Base-by-base conservation (phyloP, 2,888 invertebrate genomes). In the Drepanosiphum platanoidis region DNA sequence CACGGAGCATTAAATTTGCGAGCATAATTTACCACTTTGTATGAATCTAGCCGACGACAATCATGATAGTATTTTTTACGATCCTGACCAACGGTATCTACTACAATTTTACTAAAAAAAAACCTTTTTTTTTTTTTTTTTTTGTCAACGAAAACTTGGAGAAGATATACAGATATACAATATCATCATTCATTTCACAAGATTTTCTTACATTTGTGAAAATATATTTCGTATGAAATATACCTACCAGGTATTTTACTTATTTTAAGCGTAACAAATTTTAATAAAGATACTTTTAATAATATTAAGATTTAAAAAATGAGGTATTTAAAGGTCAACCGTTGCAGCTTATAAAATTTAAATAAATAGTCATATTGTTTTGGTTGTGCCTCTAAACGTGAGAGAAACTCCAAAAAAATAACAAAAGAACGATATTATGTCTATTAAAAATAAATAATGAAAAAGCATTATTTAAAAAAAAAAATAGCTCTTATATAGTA, bases 21-120 rank as follows among this genome's bases (percentile, higher is more conserved):
- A 77, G 34, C 39, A 84, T 84, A 84, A 84, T 84, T 84, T 84
- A 52, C 75, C 84, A 84, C 84, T 77, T 84, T 84, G 75, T 75
- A 84, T 68, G 77, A 75, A 68, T 84, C 36, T 83, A 84, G 15
- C 58, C 68, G 68, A 84, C 58, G 68, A 84, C 84, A 84, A 84
- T 77, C 84, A 68, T 68, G 77, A 66, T 58, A 68, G n/a, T 39
- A 74, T 64, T 83, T 46, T 77, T 84, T 77, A 36, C 39, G n/a
- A 77, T 84, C 58, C 39, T 77, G 58, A 8, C 36, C 75, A 84
- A 84, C 84, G 77, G 84, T 84, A 84, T n/a, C 39, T 79, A 66
- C 22, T 71, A 79, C 27, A 18, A 39, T 84, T 84, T 84, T 68
- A 70, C 32, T 52, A 52, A 77, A 84, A 68, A 52, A 52, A 81